phyloP scores from a whole-genome alignment of 1,140 invertebrate species.

The Rhagoletis pomonella region DNA sequence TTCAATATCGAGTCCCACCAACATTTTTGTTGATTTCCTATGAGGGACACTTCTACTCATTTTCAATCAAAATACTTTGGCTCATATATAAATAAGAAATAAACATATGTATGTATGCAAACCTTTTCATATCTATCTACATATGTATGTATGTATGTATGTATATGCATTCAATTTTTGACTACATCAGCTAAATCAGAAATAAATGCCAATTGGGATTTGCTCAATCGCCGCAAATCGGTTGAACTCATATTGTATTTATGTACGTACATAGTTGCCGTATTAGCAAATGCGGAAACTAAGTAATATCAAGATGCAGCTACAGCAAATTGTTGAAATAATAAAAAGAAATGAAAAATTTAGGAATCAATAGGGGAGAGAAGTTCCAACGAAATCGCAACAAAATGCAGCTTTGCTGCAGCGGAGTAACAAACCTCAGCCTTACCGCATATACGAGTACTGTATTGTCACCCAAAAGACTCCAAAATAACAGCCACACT shows the following conservation, averaged over 20 bases:
- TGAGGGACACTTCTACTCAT: not conserved
- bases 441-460: too few relatives aligned
- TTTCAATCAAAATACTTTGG: not conserved
- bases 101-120: too few relatives aligned
- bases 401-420: not conserved
- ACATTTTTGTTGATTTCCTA: not conserved
- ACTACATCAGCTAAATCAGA: not conserved
- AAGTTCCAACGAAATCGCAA: not conserved
- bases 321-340: not conserved
- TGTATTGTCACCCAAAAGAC: too few relatives aligned
- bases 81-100: too few relatives aligned
- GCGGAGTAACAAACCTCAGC: too few relatives aligned
- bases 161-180: not conserved
- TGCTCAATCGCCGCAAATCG: not conserved
- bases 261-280: too few relatives aligned
- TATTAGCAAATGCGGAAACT: too few relatives aligned
- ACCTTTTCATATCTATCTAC: too few relatives aligned
- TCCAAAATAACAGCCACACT: too few relatives aligned
- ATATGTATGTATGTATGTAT: not conserved
- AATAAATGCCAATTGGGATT: constrained; percentile 38
- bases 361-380: too few relatives aligned
- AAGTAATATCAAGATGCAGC: not conserved
- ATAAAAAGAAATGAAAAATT: not conserved
- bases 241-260: not conserved
- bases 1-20: too few relatives aligned